phyloP scores from a whole-genome alignment of 35 echinoderm and acorn worm genomes.

The Amphiura filiformis region DNA sequence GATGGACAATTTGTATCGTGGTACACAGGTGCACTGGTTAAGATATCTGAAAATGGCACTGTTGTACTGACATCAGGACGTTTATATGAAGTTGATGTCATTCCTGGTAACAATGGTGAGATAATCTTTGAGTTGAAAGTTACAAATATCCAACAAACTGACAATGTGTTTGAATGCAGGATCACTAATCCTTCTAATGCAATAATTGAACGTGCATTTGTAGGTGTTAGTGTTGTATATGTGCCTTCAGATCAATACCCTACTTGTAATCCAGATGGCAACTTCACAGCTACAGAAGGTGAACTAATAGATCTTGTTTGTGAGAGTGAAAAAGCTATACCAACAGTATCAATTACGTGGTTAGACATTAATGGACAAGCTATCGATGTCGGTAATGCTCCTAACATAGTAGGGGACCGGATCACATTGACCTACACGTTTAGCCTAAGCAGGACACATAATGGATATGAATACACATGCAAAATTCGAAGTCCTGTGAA shows the following conservation, averaged over 20 bases:
- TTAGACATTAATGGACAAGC: not conserved
- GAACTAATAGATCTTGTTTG: not conserved
- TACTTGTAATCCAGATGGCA: not conserved
- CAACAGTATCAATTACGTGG: not conserved
- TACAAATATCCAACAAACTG: not conserved
- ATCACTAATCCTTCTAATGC: not conserved
- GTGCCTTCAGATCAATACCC: constrained; percentile 10
- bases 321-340: not conserved
- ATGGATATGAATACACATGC: not conserved
- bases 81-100: not conserved
- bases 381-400: not conserved
- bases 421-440: not conserved
- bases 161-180: not conserved
- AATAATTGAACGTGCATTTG: not conserved
- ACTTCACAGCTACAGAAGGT: constrained; percentile 1
- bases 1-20: not conserved
- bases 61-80: not conserved
- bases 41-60: not conserved
- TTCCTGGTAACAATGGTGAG: not conserved
- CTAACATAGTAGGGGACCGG: not conserved
- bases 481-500: not conserved
- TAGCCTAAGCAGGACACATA: not conserved
- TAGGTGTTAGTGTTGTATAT: not conserved
- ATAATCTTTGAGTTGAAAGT: not conserved
- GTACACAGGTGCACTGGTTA: not conserved